These are phyloP conservation scores for Vimba vimba DNA, from an alignment of 2,113 vertebrate genomes.

Conservation along the genomic window DNA sequence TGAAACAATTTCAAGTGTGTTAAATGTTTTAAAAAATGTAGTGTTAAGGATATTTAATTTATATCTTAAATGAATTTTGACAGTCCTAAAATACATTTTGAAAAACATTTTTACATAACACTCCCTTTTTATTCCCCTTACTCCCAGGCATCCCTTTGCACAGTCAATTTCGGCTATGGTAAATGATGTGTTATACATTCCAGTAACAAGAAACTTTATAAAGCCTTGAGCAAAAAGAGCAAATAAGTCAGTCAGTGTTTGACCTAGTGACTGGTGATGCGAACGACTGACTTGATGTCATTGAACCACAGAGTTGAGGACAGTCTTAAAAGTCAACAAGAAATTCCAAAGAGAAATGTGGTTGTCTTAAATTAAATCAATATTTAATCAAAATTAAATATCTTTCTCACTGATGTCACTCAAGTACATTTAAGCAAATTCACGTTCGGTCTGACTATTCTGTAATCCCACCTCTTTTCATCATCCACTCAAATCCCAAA, in stretches of 20 bases:
- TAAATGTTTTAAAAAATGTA: neutral
- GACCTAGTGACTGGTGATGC: neutral
- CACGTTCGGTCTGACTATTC: neutral
- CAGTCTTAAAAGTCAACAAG: neutral
- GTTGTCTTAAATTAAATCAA: neutral
- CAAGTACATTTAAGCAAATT: neutral
- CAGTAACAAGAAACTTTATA: neutral
- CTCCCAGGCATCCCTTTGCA: neutral
- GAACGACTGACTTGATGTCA: neutral
- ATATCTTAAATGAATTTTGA: neutral
- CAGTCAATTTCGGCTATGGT: neutral
- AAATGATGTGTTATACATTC: neutral
- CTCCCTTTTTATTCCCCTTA: neutral
- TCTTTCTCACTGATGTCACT: too few relatives aligned
- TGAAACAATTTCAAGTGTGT: neutral
- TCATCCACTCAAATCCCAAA: neutral
- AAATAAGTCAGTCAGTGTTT: neutral
- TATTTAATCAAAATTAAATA: neutral
- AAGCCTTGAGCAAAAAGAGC: constrained; percentile 1
- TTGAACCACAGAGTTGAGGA: neutral
- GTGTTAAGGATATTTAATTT: neutral
- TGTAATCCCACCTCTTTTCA: neutral
- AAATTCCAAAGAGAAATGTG: neutral
- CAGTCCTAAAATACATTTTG: neutral
- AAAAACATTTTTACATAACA: too few relatives aligned